phyloP scores from a whole-genome alignment of 2,113 vertebrate genomes.

The Sylvicapra grimmia region DNA sequence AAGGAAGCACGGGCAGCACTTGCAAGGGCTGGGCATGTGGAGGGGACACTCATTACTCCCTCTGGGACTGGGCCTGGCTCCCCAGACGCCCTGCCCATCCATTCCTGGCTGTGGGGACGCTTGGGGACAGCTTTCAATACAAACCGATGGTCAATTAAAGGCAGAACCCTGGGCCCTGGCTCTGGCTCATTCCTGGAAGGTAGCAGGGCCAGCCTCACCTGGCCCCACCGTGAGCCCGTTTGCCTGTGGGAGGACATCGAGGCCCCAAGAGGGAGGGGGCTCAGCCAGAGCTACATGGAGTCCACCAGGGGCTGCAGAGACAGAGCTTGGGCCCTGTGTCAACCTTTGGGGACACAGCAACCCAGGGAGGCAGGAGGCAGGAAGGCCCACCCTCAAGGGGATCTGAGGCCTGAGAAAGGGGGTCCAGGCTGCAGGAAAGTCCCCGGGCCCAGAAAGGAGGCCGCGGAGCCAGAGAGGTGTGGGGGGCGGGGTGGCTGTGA shows the following conservation, averaged over 20 bases:
- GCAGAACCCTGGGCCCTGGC: rapidly evolving
- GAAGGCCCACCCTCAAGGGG: background rate
- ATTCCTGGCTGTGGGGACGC: background rate
- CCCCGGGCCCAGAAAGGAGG: conserved; percentile 7
- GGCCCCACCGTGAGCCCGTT: background rate
- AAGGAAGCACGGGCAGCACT: rapidly evolving
- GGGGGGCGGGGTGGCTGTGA: background rate
- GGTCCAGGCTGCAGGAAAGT: conserved; percentile 38
- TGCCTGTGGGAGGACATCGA: background rate
- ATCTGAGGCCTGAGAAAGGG: conserved; percentile 38
- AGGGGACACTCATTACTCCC: too few species aligned
- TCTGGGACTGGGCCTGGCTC: background rate
- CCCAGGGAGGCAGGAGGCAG: background rate
- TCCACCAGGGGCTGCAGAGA: background rate
- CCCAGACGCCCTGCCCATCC: background rate
- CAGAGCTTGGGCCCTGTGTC: background rate
- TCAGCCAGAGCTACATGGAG: background rate
- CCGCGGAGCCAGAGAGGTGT: background rate
- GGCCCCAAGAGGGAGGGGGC: background rate
- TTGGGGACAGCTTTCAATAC: background rate
- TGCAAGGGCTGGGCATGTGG: background rate
- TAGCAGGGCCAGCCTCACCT: background rate
- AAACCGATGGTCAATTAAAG: background rate
- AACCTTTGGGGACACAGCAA: conserved; percentile 23
- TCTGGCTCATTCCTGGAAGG: rapidly evolving